Evolutionary conservation across 2,888 invertebrate species (phyloP).

Genomic region (Ametastegia equiseti): DNA sequence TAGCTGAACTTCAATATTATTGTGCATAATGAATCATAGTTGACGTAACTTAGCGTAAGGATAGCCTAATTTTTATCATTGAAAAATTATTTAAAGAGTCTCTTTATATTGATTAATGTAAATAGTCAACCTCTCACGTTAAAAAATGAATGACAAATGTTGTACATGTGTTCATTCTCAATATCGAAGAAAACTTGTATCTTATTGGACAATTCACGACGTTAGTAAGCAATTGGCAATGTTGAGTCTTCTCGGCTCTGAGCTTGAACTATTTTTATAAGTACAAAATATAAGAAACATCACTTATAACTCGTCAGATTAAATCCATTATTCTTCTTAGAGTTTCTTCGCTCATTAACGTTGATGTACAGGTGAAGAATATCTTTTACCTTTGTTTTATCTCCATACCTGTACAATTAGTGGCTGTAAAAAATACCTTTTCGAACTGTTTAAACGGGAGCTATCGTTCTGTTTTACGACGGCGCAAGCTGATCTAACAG

Average conservation of each 20-base stretch:
- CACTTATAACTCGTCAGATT: background rate
- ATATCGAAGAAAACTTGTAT: background rate
- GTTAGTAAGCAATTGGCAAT: background rate
- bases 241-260: background rate
- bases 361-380: background rate
- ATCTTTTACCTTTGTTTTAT: background rate
- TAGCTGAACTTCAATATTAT: background rate
- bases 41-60: background rate
- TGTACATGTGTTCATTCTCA: background rate
- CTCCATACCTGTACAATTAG: background rate
- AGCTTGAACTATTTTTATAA: slow-evolving; percentile 21
- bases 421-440: background rate
- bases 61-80: background rate
- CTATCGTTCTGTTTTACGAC: background rate
- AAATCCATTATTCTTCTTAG: background rate
- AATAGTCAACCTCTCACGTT: background rate
- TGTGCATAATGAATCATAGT: background rate
- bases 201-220: background rate
- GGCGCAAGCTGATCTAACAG: background rate
- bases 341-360: background rate
- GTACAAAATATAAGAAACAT: background rate
- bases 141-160: background rate
- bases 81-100: background rate
- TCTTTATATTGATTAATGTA: background rate
- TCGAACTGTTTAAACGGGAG: background rate